phyloP scores from a whole-genome alignment of 64 coral and sea anemone genomes.

The Montipora efflorescens region DNA sequence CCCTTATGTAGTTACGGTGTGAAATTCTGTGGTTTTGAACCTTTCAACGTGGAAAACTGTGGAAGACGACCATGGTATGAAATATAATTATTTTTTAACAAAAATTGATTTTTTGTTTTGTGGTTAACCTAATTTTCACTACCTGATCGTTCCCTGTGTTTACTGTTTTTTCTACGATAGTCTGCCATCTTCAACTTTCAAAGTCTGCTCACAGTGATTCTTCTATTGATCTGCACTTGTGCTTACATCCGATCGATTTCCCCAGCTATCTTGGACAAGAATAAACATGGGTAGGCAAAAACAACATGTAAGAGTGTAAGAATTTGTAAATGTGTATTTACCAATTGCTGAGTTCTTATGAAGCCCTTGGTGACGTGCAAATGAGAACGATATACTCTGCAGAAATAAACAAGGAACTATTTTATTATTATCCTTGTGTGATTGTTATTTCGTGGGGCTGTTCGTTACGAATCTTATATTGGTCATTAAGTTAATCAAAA shows the following conservation, averaged over 20 bases:
- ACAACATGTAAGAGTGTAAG: neutral
- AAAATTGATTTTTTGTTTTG: neutral
- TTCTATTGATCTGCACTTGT: slow-evolving; percentile 98
- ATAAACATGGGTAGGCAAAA: slow-evolving; percentile 94
- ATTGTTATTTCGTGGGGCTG: no score
- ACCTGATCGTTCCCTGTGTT: neutral
- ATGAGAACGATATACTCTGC: no score
- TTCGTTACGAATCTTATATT: no score
- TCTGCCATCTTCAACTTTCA: slow-evolving; percentile 99
- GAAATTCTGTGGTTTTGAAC: no score
- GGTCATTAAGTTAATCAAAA: no score
- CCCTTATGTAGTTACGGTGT: no score
- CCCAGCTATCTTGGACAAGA: slow-evolving; percentile 92
- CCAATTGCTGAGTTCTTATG: neutral
- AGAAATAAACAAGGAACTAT: no score
- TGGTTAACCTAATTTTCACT: neutral
- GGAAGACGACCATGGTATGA: slow-evolving; percentile 20
- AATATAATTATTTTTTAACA: neutral
- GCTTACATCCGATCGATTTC: slow-evolving; percentile 92
- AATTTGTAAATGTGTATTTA: neutral
- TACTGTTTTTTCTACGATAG: slow-evolving; percentile 25
- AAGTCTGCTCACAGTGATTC: slow-evolving; percentile 91
- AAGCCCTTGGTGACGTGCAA: slow-evolving; percentile 8
- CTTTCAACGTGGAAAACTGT: no score
- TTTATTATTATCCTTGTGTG: no score